Evolutionary conservation across 2,888 invertebrate species (phyloP).

Genomic region (Drosophila paranaensis): DNA sequence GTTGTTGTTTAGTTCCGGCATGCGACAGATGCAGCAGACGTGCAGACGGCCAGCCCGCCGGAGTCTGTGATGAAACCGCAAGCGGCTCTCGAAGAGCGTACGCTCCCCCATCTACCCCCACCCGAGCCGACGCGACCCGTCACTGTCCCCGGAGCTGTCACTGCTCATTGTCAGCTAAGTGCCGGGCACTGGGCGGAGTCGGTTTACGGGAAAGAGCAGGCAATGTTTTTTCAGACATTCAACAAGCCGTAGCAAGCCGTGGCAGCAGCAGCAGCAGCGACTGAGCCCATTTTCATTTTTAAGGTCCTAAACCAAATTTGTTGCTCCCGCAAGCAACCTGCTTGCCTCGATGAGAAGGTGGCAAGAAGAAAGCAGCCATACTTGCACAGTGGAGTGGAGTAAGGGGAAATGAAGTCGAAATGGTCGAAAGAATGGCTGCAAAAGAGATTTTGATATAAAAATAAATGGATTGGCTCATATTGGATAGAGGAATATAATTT

Average conservation of each 20-base stretch:
- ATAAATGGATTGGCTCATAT: neutral
- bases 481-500: neutral
- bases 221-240: constrained; percentile 35
- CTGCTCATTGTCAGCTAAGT: constrained; percentile 78
- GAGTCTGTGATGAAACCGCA: constrained; percentile 61
- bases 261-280: constrained; percentile 31
- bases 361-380: constrained; percentile 43
- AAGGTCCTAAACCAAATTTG: constrained; percentile 67
- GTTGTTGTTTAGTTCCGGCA: constrained; percentile 77
- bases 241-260: constrained; percentile 46
- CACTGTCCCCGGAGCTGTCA: constrained; percentile 58
- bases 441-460: neutral
- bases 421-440: too few relatives aligned
- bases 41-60: constrained; percentile 43
- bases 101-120: neutral
- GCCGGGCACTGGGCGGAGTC: constrained; percentile 53
- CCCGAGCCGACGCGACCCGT: constrained; percentile 21
- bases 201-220: constrained; percentile 10
- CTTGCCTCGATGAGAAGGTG: constrained; percentile 41
- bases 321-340: constrained; percentile 62
- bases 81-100: constrained; percentile 59
- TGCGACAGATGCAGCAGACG: constrained; percentile 75
- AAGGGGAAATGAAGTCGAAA: neutral
- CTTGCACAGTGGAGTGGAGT: constrained; percentile 57
- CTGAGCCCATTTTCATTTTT: constrained; percentile 71